Evolutionary conservation across 64 coral and sea anemone genomes (phyloP).

Genomic region (Cladopsammia gracilis): DNA sequence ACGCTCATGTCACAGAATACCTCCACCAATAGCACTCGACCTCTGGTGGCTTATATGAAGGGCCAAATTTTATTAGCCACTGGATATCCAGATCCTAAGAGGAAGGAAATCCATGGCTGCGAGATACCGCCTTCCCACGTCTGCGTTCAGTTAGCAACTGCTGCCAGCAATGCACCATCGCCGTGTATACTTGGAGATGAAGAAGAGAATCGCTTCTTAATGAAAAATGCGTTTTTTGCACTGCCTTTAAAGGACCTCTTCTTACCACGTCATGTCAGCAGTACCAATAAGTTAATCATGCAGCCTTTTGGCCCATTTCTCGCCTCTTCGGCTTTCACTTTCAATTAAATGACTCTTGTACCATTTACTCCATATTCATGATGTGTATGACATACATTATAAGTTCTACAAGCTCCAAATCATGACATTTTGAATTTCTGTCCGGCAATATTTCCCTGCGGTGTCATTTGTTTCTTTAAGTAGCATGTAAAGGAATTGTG

Average conservation of each 20-base stretch:
- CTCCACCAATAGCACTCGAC: constrained; percentile 12
- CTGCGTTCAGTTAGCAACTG: constrained; percentile 16
- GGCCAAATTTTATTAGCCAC: neutral
- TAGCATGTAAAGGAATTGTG: too few species aligned
- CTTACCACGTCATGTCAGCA: neutral
- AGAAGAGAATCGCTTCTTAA: constrained; percentile 24
- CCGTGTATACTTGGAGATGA: constrained; percentile 40
- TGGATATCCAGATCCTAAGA: neutral
- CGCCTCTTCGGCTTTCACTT: too few species aligned
- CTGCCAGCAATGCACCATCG: neutral
- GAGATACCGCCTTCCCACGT: neutral
- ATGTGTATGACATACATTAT: too few species aligned
- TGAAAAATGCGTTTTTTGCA: constrained; percentile 2
- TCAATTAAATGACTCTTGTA: too few species aligned
- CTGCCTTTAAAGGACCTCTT: constrained; percentile 20
- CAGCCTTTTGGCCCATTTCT: too few species aligned
- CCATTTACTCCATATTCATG: too few species aligned
- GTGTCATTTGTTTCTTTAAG: too few species aligned
- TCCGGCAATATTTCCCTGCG: too few species aligned
- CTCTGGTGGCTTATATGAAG: constrained; percentile 13
- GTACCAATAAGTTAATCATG: constrained; percentile 8
- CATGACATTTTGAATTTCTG: too few species aligned
- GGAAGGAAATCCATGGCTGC: constrained; percentile 24
- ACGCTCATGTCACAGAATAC: neutral
- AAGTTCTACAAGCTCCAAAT: too few species aligned